phyloP scores from a whole-genome alignment of 1,140 invertebrate species.

The Papilio machaon region DNA sequence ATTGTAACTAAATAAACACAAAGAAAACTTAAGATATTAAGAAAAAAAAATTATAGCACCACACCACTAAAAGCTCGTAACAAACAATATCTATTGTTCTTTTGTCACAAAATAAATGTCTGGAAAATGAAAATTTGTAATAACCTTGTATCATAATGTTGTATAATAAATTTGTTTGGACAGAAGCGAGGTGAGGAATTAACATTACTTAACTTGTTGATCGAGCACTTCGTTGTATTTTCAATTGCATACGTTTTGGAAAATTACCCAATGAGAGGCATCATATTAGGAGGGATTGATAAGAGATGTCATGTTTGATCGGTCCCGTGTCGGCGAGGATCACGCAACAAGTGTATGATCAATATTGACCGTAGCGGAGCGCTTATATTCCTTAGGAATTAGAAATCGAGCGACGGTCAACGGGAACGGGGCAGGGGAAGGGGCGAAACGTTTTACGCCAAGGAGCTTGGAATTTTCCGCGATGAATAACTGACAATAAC shows the following conservation, averaged over 20 bases:
- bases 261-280: conserved; percentile 24
- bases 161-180: background rate
- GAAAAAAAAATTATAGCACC: background rate
- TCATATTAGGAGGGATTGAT: background rate
- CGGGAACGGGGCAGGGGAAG: conserved; percentile 22
- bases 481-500: conserved; percentile 59
- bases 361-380: conserved; percentile 24
- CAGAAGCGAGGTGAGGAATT: conserved; percentile 11
- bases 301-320: background rate
- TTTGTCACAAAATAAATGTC: conserved; percentile 16
- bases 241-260: conserved; percentile 27
- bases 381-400: conserved; percentile 13
- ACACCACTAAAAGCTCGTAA: conserved; percentile 13
- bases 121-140: conserved; percentile 13
- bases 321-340: conserved; percentile 3
- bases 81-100: conserved; percentile 10
- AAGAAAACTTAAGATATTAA: background rate
- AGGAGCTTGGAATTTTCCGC: conserved; percentile 61
- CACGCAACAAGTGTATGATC: conserved; percentile 29
- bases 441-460: conserved; percentile 26
- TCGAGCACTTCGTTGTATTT: background rate
- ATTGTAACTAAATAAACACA: background rate
- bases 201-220: conserved; percentile 11
- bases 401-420: background rate
- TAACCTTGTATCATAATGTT: conserved; percentile 23